Percentiles rank a stretch among this genome's conserved stretches.
Conservation (phyloP, 2,888 invertebrate genomes). For the Acutogordius australiensis region DNA sequence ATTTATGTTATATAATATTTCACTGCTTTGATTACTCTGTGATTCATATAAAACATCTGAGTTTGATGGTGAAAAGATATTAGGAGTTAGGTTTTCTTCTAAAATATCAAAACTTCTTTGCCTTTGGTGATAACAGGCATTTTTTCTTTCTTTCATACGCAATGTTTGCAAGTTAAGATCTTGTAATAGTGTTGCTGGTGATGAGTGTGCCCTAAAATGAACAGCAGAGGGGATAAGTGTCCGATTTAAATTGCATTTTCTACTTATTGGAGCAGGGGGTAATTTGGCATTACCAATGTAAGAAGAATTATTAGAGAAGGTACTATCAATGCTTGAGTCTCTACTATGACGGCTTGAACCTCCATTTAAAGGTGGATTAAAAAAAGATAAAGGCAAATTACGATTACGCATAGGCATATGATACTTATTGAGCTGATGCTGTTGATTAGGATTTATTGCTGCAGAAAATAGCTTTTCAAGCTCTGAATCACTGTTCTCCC, state of each 20-base stretch:
- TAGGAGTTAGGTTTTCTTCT: neutral
- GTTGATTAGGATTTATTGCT: conserved; percentile 5
- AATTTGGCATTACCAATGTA: neutral
- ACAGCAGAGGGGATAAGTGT: neutral
- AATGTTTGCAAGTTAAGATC: neutral
- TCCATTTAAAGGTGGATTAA: conserved; percentile 5
- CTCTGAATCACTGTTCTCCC: conserved; percentile 8
- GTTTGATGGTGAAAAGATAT: neutral
- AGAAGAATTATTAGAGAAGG: neutral
- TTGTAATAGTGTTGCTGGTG: conserved; percentile 1
- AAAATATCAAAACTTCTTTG: conserved; percentile 11
- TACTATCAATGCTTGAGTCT: conserved; percentile 2
- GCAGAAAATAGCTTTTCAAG: conserved; percentile 5
- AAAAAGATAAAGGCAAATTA: conserved; percentile 6
- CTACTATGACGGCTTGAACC: conserved; percentile 7
- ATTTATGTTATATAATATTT: neutral
- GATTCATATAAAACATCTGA: neutral
- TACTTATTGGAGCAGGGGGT: neutral
- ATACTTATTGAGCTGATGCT: neutral
- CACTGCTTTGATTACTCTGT: neutral
- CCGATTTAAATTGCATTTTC: neutral
- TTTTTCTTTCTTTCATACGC: neutral
- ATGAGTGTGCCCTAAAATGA: conserved; percentile 10
- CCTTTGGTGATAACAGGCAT: neutral
- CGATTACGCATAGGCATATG: conserved; percentile 9